Percentiles rank a stretch among this genome's conserved stretches.
Conservation (phyloP, 2,797 vertebrate species). For the Anisognathus igniventris region DNA sequence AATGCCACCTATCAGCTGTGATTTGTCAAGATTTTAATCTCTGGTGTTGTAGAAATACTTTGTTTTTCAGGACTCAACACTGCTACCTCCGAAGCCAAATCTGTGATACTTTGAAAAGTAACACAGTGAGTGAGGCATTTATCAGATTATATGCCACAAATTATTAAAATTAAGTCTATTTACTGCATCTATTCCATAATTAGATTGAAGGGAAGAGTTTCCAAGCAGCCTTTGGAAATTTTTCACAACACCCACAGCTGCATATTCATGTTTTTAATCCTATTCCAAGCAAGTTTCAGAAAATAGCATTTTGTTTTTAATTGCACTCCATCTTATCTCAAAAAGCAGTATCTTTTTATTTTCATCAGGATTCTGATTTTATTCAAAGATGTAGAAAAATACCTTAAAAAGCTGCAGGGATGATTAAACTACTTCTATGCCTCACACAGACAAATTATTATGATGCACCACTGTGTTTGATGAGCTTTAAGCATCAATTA, state of each 20-base stretch:
- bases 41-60: neutral
- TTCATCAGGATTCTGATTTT: neutral
- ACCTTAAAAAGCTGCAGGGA: neutral
- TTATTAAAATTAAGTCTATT: neutral
- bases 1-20: neutral
- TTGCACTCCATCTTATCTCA: neutral
- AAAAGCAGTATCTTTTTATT: neutral
- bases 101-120: neutral
- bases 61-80: neutral
- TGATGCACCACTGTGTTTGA: neutral
- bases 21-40: neutral
- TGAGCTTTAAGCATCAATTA: neutral
- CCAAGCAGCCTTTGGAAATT: constrained; percentile 6
- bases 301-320: neutral
- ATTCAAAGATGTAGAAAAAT: neutral
- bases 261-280: neutral
- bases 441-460: neutral
- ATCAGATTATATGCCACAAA: neutral
- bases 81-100: neutral
- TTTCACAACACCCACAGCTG: neutral
- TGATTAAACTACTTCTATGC: neutral
- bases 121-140: neutral
- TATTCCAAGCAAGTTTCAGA: neutral
- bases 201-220: constrained; percentile 16
- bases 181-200: neutral